A percentile compares a stretch with the other conserved stretches of the same genome.
phyloP scores from a whole-genome alignment of 2,888 invertebrate species.

The Diogma glabrata region DNA sequence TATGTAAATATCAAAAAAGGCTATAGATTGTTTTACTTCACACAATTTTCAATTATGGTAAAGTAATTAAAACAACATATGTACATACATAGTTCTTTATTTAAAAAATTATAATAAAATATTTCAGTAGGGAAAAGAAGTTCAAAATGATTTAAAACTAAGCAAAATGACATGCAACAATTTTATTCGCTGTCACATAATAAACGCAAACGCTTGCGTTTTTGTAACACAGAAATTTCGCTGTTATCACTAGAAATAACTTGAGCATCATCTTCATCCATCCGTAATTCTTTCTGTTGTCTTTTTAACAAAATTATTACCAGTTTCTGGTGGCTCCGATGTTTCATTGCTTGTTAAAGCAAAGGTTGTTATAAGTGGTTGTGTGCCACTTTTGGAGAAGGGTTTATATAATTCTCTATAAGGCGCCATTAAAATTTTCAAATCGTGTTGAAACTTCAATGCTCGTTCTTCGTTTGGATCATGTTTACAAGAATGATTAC shows the following conservation, averaged over 20 bases:
- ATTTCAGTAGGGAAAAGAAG: too few relatives aligned
- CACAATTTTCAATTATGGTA: too few relatives aligned
- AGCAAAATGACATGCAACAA: too few relatives aligned
- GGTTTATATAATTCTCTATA: background rate
- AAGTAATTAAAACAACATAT: too few relatives aligned
- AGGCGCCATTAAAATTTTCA: conserved; percentile 3
- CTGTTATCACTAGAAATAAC: background rate
- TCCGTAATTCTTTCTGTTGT: background rate
- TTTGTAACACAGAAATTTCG: background rate
- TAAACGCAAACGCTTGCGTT: conserved; percentile 5
- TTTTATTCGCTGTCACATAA: too few relatives aligned
- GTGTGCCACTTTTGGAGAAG: background rate
- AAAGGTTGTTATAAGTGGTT: background rate
- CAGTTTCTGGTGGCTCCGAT: background rate
- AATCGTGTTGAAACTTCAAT: background rate
- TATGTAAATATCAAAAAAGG: too few relatives aligned
- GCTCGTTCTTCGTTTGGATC: background rate
- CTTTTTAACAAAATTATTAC: too few relatives aligned
- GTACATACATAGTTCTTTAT: too few relatives aligned
- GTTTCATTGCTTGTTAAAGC: background rate
- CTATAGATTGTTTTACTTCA: too few relatives aligned
- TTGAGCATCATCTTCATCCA: background rate
- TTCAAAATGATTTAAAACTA: too few relatives aligned
- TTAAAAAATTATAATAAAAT: too few relatives aligned
- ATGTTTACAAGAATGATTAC: background rate